phyloP scores from a whole-genome alignment of 2,113 vertebrate species.

The Melozone crissalis region DNA sequence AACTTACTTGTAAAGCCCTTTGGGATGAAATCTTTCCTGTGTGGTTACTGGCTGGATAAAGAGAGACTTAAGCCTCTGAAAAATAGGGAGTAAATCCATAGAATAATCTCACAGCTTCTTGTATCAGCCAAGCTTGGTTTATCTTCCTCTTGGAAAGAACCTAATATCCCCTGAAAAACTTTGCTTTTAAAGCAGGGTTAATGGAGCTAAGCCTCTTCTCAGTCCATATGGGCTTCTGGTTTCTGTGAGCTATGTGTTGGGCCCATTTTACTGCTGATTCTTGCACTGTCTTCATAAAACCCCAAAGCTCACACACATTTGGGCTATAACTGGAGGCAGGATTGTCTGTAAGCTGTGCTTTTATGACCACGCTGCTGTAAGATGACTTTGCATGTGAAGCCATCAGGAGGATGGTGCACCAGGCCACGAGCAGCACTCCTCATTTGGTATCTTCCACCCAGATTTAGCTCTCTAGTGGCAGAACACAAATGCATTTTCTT shows the following conservation, averaged over 20 bases:
- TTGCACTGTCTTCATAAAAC: neutral
- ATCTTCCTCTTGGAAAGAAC: neutral
- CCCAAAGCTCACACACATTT: neutral
- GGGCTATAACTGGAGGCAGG: neutral
- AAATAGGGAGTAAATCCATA: neutral
- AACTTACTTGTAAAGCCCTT: neutral
- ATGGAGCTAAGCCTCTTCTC: neutral
- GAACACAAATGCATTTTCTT: neutral
- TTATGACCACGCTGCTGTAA: neutral
- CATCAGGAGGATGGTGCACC: neutral
- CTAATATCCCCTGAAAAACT: neutral
- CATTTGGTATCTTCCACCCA: neutral
- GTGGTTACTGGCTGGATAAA: neutral
- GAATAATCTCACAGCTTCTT: neutral
- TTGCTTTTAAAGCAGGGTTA: neutral
- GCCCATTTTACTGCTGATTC: neutral
- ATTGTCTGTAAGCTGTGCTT: neutral
- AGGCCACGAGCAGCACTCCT: neutral
- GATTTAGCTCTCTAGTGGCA: slow-evolving; percentile 3
- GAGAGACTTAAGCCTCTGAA: neutral
- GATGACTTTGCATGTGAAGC: neutral
- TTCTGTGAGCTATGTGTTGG: neutral
- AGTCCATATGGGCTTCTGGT: neutral
- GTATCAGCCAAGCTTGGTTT: neutral
- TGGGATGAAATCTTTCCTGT: neutral